phyloP scores from a whole-genome alignment of 1,140 invertebrate species.

The Lordiphosa collinella region DNA sequence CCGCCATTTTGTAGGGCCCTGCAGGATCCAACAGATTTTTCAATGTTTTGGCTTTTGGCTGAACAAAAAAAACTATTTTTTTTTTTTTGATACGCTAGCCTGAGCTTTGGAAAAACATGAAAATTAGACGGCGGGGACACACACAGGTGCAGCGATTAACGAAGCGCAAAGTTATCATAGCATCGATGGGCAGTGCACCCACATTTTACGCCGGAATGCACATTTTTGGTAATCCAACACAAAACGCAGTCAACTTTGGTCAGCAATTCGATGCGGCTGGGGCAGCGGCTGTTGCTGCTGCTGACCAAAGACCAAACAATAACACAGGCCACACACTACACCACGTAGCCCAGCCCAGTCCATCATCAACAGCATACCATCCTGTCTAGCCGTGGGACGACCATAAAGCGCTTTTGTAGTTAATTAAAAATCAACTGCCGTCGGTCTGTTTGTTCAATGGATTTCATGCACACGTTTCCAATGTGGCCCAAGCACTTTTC shows the following conservation, averaged over 20 bases:
- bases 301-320: slow-evolving; percentile 1
- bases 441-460: slow-evolving; percentile 79
- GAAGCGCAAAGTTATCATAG: slow-evolving; percentile 77
- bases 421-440: slow-evolving; percentile 80
- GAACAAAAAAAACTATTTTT: background rate
- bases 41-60: slow-evolving; percentile 29
- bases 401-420: slow-evolving; percentile 77
- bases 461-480: slow-evolving; percentile 78
- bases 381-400: slow-evolving; percentile 31
- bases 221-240: slow-evolving; percentile 37
- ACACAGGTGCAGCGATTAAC: slow-evolving; percentile 67
- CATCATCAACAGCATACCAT: background rate
- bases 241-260: slow-evolving; percentile 11
- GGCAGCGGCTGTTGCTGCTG: too few relatives aligned
- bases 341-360: slow-evolving; percentile 1
- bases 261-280: slow-evolving; percentile 12
- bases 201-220: slow-evolving; percentile 26
- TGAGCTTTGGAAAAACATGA: slow-evolving; percentile 26
- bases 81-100: slow-evolving; percentile 8
- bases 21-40: slow-evolving; percentile 2
- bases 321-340: slow-evolving; percentile 19
- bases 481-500: slow-evolving; percentile 11
- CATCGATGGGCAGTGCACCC: slow-evolving; percentile 13
- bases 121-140: slow-evolving; percentile 25
- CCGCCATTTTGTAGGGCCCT: slow-evolving; percentile 58